Evolutionary conservation across 2,888 invertebrate genomes (phyloP).

Genomic region (Rhodophaea formosa): DNA sequence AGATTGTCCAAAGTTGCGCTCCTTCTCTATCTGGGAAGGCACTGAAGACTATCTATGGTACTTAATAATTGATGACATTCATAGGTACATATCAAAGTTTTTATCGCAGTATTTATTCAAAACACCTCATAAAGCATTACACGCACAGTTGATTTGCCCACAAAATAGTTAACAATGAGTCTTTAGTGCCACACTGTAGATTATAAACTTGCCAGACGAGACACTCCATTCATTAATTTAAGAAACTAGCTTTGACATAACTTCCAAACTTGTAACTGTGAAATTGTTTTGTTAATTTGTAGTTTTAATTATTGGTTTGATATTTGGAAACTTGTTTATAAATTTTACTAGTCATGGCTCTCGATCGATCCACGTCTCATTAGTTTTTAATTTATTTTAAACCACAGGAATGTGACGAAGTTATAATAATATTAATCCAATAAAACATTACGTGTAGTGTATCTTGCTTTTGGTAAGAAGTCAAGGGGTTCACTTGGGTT

Average conservation of each 20-base stretch:
- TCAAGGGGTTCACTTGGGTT: no score
- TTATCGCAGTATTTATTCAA: slow-evolving; percentile 3
- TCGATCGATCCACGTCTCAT: no score
- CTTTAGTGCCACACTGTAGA: slow-evolving; percentile 24
- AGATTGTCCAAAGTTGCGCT: no score
- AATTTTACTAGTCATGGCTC: background rate
- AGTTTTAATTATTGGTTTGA: background rate
- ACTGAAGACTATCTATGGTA: no score
- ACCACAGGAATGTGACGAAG: no score
- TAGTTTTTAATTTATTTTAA: no score
- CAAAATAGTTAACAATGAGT: slow-evolving; percentile 51
- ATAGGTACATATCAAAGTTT: background rate
- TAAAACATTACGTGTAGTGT: no score
- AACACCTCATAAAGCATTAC: slow-evolving; percentile 18
- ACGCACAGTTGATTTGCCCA: slow-evolving; percentile 52
- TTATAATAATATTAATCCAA: no score
- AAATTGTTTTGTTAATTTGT: slow-evolving; percentile 7
- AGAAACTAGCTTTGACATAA: background rate
- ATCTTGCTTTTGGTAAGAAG: no score
- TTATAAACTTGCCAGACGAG: slow-evolving; percentile 28
- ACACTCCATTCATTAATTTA: slow-evolving; percentile 13
- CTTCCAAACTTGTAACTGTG: background rate
- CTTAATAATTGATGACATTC: no score
- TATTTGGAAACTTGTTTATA: background rate
- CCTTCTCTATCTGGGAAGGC: no score